Evolutionary conservation across 35 echinoderm and acorn worm genomes (phyloP).

Genomic region (Lytechinus variegatus): DNA sequence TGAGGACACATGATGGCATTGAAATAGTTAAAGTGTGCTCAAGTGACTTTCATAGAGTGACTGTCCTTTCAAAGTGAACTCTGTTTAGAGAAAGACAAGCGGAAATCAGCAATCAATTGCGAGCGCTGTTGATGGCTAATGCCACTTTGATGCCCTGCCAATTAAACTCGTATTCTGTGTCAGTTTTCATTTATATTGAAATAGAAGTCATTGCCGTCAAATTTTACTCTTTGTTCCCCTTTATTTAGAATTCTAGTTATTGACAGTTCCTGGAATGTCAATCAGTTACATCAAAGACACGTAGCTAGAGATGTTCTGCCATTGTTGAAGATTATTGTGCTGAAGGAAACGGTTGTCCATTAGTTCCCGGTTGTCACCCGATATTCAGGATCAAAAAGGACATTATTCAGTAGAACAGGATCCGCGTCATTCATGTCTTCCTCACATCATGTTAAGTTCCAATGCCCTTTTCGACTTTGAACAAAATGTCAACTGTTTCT

Average conservation of each 20-base stretch:
- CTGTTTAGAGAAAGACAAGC: not conserved
- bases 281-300: not conserved
- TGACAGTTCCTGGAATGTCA: not conserved
- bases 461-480: no score
- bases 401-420: not conserved
- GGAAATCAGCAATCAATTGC: slow-evolving; percentile 10
- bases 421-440: not conserved
- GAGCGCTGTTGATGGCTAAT: not conserved
- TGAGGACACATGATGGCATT: not conserved
- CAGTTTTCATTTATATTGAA: not conserved
- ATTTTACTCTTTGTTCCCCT: not conserved
- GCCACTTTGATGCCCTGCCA: not conserved
- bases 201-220: not conserved
- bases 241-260: not conserved
- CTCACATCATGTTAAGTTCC: not conserved
- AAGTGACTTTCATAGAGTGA: not conserved
- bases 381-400: not conserved
- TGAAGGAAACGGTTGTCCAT: not conserved
- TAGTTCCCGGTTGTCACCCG: not conserved
- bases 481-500: no score
- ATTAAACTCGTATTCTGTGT: not conserved
- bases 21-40: not conserved
- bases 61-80: not conserved
- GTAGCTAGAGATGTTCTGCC: not conserved
- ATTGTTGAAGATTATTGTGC: not conserved